Percentiles rank a stretch among this genome's conserved stretches.
These are phyloP conservation scores for Eretmochelys imbricata DNA, from an alignment of 2,113 vertebrate genomes.

Conservation along the genomic window DNA sequence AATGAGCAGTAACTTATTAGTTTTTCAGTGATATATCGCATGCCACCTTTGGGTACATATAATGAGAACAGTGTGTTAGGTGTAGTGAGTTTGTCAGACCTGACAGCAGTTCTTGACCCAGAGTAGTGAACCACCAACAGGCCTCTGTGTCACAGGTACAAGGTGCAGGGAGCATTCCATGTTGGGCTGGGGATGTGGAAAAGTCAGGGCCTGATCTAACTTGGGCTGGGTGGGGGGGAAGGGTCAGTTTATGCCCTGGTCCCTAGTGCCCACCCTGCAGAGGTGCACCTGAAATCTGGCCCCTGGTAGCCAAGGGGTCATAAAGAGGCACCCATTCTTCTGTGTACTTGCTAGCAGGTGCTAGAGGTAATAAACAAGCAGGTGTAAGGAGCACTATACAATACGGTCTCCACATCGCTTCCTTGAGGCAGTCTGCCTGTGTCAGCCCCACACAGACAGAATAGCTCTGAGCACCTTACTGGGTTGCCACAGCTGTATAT, in stretches of 20 bases:
- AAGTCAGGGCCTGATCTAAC: not conserved
- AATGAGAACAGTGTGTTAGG: not conserved
- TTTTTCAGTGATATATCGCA: no score
- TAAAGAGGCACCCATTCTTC: not conserved
- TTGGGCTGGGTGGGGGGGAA: not conserved
- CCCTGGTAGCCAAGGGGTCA: not conserved
- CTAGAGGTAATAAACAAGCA: not conserved
- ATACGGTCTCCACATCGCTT: rapidly evolving
- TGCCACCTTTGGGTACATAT: no score
- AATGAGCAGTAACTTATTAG: no score
- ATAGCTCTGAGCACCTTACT: rapidly evolving
- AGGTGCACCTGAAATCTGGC: not conserved
- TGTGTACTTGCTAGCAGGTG: rapidly evolving
- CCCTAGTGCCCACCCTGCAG: not conserved
- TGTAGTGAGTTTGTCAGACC: not conserved
- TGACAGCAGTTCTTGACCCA: not conserved
- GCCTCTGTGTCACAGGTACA: not conserved
- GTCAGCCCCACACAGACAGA: not conserved
- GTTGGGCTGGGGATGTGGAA: not conserved
- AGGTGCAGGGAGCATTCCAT: not conserved
- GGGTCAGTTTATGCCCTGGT: not conserved
- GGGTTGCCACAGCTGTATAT: not conserved
- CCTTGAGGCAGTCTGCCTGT: not conserved
- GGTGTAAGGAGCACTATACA: not conserved
- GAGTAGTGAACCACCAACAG: not conserved